Conservation (phyloP, 2,113 vertebrate genomes). For the Holacanthus passer region DNA sequence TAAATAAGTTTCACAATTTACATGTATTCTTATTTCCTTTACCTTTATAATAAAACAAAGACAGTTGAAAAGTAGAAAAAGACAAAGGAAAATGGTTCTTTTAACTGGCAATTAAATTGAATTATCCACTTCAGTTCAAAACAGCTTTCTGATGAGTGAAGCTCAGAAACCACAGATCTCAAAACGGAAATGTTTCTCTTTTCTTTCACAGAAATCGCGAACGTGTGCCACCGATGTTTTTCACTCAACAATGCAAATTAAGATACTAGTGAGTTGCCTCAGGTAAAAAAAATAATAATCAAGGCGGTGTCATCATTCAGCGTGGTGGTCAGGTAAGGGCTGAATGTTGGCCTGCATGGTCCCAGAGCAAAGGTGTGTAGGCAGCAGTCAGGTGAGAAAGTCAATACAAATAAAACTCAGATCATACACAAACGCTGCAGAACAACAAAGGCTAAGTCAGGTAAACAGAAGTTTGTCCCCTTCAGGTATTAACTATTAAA, state of each 20-base stretch:
- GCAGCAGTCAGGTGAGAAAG: background rate
- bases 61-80: constrained; percentile 35
- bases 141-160: constrained; percentile 11
- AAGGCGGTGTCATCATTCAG: background rate
- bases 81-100: constrained; percentile 25
- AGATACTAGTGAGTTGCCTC: background rate
- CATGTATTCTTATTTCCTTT: constrained; percentile 47
- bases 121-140: constrained; percentile 12
- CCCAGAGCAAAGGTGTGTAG: constrained; percentile 36
- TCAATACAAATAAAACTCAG: background rate
- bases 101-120: constrained; percentile 12
- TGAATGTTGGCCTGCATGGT: constrained; percentile 33
- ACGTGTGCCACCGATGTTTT: background rate
- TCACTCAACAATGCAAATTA: constrained; percentile 16
- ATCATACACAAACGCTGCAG: constrained; percentile 15
- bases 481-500: constrained; percentile 19
- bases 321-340: constrained; percentile 10
- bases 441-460: constrained; percentile 2
- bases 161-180: constrained; percentile 10
- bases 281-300: background rate
- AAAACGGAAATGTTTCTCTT: constrained; percentile 21
- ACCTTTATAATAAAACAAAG: constrained; percentile 52
- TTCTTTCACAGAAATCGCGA: background rate
- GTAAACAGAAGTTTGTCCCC: constrained; percentile 7
- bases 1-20: constrained; percentile 72